Percentiles rank a stretch among this genome's conserved stretches.
Evolutionary conservation across 2,113 vertebrate species (phyloP).

Genomic region (Elgaria multicarinata): DNA sequence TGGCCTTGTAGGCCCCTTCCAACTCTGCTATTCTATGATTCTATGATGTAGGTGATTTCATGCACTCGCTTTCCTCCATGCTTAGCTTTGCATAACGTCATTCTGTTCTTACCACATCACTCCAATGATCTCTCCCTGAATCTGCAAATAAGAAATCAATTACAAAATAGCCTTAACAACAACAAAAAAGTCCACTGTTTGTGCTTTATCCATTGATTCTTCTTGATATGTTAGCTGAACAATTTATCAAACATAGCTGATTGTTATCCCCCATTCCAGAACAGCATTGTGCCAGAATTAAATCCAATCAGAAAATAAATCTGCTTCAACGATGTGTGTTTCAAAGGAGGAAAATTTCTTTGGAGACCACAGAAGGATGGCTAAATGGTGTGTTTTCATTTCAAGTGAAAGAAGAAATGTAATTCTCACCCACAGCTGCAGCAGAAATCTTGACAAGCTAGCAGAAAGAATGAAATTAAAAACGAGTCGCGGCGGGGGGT

Average conservation of each 20-base stretch:
- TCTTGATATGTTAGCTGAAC: not conserved
- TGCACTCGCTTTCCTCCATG: not conserved
- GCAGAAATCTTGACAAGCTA: constrained; percentile 63
- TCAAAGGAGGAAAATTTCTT: constrained; percentile 47
- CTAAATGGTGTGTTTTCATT: constrained; percentile 47
- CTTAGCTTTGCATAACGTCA: not conserved
- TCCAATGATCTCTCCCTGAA: constrained; percentile 37
- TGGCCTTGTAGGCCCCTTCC: too few species aligned
- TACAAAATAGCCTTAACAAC: constrained; percentile 50
- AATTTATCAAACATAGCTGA: constrained; percentile 34
- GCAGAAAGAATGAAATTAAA: constrained; percentile 67
- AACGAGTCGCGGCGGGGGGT: not conserved
- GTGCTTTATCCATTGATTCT: constrained; percentile 30
- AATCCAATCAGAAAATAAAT: constrained; percentile 58
- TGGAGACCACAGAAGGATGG: constrained; percentile 43
- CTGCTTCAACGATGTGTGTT: not conserved
- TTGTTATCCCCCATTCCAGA: constrained; percentile 44
- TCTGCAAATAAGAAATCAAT: constrained; percentile 56
- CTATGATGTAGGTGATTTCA: not conserved
- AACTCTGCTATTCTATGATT: too few species aligned
- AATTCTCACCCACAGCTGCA: constrained; percentile 43
- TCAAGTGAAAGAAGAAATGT: constrained; percentile 53
- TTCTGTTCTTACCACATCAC: constrained; percentile 35
- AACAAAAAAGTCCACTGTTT: constrained; percentile 42
- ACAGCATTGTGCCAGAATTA: constrained; percentile 38